These are phyloP conservation scores for Tenthredo mesomela DNA, from an alignment of 2,888 invertebrate genomes.

Conservation along the genomic window DNA sequence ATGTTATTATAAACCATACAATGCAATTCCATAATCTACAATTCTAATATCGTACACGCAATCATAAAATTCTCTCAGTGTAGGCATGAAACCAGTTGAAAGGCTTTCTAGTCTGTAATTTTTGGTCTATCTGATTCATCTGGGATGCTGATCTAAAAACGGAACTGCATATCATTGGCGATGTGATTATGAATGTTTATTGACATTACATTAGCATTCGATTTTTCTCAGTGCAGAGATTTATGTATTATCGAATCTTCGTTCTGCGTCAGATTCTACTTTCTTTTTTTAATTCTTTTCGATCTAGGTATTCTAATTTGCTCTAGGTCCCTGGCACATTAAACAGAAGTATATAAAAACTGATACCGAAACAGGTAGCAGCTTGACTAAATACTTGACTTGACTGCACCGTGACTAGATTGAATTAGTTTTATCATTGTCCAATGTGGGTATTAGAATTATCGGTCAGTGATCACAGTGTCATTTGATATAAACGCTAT, in stretches of 20 bases:
- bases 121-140: neutral
- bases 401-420: neutral
- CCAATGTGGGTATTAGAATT: neutral
- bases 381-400: neutral
- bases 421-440: neutral
- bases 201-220: constrained; percentile 60
- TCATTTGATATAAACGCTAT: neutral
- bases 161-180: constrained; percentile 86
- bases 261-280: neutral
- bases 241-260: neutral
- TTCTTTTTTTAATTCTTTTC: neutral
- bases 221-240: neutral
- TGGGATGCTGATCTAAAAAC: constrained; percentile 85
- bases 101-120: neutral
- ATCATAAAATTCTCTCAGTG: too few species aligned
- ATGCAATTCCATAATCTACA: too few species aligned
- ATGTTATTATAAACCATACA: too few species aligned
- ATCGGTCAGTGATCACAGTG: neutral
- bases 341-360: neutral
- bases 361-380: neutral
- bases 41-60: too few species aligned
- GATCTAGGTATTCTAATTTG: neutral
- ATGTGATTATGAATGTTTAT: constrained; percentile 67
- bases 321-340: too few species aligned
- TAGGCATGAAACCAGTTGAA: neutral